Percentiles rank a stretch among this genome's conserved stretches.
These are phyloP conservation scores for Drosophila ironensis DNA, from an alignment of 1,140 invertebrate genomes.

Conservation along the genomic window DNA sequence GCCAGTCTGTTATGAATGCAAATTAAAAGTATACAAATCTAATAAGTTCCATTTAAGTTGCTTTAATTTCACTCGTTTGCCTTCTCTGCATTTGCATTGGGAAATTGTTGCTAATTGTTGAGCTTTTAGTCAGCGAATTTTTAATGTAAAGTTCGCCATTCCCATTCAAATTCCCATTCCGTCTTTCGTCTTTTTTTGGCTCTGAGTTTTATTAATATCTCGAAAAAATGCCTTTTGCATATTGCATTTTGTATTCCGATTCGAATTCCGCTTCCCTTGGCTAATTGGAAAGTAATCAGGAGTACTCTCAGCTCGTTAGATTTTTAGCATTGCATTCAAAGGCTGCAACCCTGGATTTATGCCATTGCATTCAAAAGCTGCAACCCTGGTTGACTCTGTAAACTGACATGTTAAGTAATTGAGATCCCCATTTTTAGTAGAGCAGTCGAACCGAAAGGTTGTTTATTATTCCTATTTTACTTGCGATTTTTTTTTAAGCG, in stretches of 20 bases:
- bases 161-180: background rate
- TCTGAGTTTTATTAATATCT: constrained; percentile 49
- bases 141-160: constrained; percentile 69
- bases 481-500: too few species aligned
- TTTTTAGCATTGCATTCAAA: background rate
- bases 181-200: background rate
- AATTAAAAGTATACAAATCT: constrained; percentile 82
- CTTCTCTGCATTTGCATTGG: constrained; percentile 61
- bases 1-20: constrained; percentile 76
- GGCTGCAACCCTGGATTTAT: too few species aligned
- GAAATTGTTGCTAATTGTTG: constrained; percentile 78
- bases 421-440: too few species aligned
- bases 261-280: constrained; percentile 2
- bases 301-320: constrained; percentile 24
- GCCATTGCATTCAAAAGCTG: too few species aligned
- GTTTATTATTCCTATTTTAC: too few species aligned
- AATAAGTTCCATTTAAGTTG: constrained; percentile 80
- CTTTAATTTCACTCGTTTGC: constrained; percentile 67
- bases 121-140: constrained; percentile 76
- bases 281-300: constrained; percentile 36
- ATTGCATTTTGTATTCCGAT: constrained; percentile 24
- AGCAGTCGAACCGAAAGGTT: background rate
- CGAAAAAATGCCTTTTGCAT: constrained; percentile 37
- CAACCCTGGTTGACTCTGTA: too few species aligned
- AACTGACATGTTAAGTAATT: too few species aligned